Conservation (phyloP, 2,888 invertebrate genomes). For the Eupithecia abbreviata region DNA sequence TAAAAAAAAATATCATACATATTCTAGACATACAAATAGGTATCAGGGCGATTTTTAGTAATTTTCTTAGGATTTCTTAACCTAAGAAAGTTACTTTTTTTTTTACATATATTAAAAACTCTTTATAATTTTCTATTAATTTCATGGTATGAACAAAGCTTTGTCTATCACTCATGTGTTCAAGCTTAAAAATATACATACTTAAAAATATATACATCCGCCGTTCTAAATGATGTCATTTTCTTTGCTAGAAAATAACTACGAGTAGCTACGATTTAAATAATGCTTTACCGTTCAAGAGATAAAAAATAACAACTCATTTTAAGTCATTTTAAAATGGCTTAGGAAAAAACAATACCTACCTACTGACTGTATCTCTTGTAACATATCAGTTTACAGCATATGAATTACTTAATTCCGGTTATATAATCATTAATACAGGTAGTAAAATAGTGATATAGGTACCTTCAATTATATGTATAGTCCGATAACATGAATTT, state of each 20-base stretch:
- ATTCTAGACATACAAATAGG: background rate
- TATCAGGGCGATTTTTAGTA: background rate
- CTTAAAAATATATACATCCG: background rate
- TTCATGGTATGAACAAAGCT: background rate
- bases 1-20: too few species aligned
- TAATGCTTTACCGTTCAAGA: background rate
- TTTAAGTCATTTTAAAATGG: background rate
- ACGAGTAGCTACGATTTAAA: background rate
- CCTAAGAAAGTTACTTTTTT: too few species aligned
- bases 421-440: conserved; percentile 26
- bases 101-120: background rate
- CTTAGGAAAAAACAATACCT: background rate
- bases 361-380: background rate
- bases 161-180: background rate
- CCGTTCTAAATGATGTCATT: background rate
- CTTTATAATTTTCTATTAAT: background rate
- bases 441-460: background rate
- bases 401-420: conserved; percentile 28
- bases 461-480: background rate
- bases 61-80: too few species aligned
- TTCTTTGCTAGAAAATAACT: background rate
- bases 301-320: background rate
- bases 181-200: background rate
- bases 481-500: background rate
- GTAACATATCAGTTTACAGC: conserved; percentile 40